Conservation (phyloP, 2,113 vertebrate species). For the Clarias magur region DNA sequence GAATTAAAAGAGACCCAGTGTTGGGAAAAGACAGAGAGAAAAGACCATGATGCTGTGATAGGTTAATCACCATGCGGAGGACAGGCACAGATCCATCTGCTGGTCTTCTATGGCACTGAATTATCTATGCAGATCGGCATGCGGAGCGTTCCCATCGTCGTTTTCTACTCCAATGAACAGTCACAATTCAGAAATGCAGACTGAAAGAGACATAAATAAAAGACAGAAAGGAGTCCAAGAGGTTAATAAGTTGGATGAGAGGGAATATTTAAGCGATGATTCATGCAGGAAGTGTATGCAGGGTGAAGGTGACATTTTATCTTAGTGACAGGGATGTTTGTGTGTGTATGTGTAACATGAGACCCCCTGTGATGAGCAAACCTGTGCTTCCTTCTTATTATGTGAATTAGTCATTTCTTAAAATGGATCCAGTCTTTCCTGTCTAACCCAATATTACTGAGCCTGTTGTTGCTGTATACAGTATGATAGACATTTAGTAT, state of each 20-base stretch:
- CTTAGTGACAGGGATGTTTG: conserved; percentile 14
- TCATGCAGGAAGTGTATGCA: conserved; percentile 10
- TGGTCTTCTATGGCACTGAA: conserved; percentile 42
- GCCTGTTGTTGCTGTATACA: background rate
- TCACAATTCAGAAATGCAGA: background rate
- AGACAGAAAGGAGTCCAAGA: background rate
- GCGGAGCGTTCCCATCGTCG: conserved; percentile 5
- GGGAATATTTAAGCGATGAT: conserved; percentile 3
- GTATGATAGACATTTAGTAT: background rate
- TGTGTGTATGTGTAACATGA: conserved; percentile 12
- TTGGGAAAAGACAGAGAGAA: conserved; percentile 10
- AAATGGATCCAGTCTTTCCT: conserved; percentile 13
- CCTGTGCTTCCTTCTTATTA: conserved; percentile 49
- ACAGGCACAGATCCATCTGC: conserved; percentile 46
- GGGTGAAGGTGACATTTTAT: conserved; percentile 52
- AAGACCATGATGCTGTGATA: conserved; percentile 13
- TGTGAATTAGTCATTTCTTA: conserved; percentile 2
- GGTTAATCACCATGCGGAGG: conserved; percentile 35
- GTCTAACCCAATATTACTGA: background rate
- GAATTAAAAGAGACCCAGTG: conserved; percentile 15
- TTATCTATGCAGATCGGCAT: conserved; percentile 44
- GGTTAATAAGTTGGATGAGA: background rate
- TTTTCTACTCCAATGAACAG: background rate
- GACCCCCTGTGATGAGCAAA: conserved; percentile 42
- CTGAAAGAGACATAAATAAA: background rate